These are phyloP conservation scores for Tinea semifulvella DNA, from an alignment of 2,888 invertebrate genomes.

Conservation along the genomic window DNA sequence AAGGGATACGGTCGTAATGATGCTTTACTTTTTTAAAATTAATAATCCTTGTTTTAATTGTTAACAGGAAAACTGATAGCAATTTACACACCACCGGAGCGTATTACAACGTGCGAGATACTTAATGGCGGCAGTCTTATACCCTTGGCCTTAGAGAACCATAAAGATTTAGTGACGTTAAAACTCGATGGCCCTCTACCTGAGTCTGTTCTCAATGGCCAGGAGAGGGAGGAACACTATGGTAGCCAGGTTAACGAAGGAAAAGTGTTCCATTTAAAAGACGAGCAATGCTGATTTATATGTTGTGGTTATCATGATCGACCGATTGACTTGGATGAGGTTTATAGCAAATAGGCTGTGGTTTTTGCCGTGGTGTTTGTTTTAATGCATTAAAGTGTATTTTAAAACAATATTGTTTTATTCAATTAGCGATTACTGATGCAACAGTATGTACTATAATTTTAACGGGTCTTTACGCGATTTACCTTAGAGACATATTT, in stretches of 20 bases:
- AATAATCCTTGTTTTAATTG: conserved; percentile 2
- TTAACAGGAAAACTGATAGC: conserved; percentile 78
- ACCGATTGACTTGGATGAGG: background rate
- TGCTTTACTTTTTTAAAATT: conserved; percentile 12
- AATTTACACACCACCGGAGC: conserved; percentile 79
- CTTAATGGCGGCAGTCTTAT: conserved; percentile 76
- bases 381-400: too few relatives aligned
- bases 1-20: too few relatives aligned
- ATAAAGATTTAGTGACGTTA: conserved; percentile 71
- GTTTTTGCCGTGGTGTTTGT: background rate
- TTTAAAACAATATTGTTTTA: too few relatives aligned
- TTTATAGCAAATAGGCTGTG: background rate
- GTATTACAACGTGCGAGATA: conserved; percentile 80
- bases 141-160: conserved; percentile 74
- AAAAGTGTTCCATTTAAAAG: conserved; percentile 66
- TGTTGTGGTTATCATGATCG: background rate
- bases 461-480: too few relatives aligned
- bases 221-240: conserved; percentile 39
- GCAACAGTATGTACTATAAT: too few relatives aligned
- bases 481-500: too few relatives aligned
- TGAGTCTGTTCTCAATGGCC: conserved; percentile 40
- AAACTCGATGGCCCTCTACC: conserved; percentile 57
- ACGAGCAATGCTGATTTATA: conserved; percentile 43
- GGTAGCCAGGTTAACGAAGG: conserved; percentile 67
- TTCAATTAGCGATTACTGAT: too few relatives aligned